Evolutionary conservation across 2,113 vertebrate genomes (phyloP), one percentile per base, ranked within the genome.

Genomic region (Oceanodroma tethys): DNA sequence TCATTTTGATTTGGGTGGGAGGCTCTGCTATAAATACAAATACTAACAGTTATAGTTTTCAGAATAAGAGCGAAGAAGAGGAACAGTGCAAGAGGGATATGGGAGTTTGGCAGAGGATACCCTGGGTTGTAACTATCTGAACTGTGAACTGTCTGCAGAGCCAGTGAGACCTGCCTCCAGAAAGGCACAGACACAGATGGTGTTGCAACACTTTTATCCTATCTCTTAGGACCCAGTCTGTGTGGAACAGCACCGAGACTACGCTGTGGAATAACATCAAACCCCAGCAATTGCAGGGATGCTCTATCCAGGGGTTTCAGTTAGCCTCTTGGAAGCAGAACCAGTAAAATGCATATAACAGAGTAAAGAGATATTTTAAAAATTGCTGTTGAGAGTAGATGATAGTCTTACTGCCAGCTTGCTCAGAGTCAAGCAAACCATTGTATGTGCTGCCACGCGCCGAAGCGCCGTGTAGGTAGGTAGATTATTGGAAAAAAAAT

Each of bases 361-460:
- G 30, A 52, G n/a, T 23, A 53, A 63, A 87, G 38, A 67, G 23
- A 1, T 13, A 34, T n/a, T 74, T 62, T 21, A 0, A 9, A 55
- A 83, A 66, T 5, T 55, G 17, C 17, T 42, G 38, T 25, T 52
- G 52, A 59, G 62, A 74, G 63, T 3, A 45, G 34, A 29, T 11
- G 11, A 38, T 16, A 13, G 25, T 45, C 15, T 36, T 53, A 25
- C 52, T 4, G 18, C 25, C 71, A 68, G 8, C 32, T 59, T 32
- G 40, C 40, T 83, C 36, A 30, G 70, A 60, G 42, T 29, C 52
- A 20, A 43, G 16, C 1, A 7, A 62, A 42, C 32, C 11, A 9
- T 36, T 9, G 2, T 3, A 38, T 0, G 0, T 27, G 38, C 22
- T 71, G 23, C 30, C 53, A 27, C 19, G 2, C 3, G 34, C 30